These are phyloP conservation scores for Pleuronectes platessa DNA, from an alignment of 2,113 vertebrate genomes.

Conservation along the genomic window DNA sequence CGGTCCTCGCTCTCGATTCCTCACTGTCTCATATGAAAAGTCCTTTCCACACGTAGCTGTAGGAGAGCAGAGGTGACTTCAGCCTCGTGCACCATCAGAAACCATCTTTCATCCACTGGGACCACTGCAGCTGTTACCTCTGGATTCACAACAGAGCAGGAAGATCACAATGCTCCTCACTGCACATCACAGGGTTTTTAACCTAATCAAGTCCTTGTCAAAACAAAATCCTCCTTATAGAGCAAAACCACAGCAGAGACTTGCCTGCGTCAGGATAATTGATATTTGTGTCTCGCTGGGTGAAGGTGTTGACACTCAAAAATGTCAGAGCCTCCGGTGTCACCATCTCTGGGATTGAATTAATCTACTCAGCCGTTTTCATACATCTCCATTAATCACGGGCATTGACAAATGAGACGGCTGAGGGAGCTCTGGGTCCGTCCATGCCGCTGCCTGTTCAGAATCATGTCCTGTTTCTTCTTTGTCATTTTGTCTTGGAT, in stretches of 20 bases:
- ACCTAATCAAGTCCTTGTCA: conserved; percentile 2
- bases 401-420: conserved; percentile 42
- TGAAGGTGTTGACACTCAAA: conserved; percentile 26
- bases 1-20: conserved; percentile 10
- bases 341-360: conserved; percentile 33
- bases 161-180: conserved; percentile 6
- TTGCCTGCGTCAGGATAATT: conserved; percentile 37
- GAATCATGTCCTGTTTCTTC: background rate
- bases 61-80: conserved; percentile 33
- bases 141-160: conserved; percentile 34
- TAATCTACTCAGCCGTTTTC: conserved; percentile 45
- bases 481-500: conserved; percentile 21
- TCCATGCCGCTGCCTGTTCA: conserved; percentile 17
- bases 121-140: conserved; percentile 7
- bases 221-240: conserved; percentile 6
- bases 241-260: conserved; percentile 1
- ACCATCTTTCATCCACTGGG: conserved; percentile 19
- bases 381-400: conserved; percentile 54
- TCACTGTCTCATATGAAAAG: conserved; percentile 62
- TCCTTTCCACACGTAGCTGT: conserved; percentile 43
- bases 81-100: conserved; percentile 2
- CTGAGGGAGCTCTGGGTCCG: background rate
- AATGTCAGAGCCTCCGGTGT: conserved; percentile 48
- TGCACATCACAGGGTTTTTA: background rate
- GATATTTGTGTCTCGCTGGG: conserved; percentile 40